These are phyloP conservation scores for Cyphomyrus plagiostoma DNA, from an alignment of 2,113 vertebrate genomes.

Conservation along the genomic window DNA sequence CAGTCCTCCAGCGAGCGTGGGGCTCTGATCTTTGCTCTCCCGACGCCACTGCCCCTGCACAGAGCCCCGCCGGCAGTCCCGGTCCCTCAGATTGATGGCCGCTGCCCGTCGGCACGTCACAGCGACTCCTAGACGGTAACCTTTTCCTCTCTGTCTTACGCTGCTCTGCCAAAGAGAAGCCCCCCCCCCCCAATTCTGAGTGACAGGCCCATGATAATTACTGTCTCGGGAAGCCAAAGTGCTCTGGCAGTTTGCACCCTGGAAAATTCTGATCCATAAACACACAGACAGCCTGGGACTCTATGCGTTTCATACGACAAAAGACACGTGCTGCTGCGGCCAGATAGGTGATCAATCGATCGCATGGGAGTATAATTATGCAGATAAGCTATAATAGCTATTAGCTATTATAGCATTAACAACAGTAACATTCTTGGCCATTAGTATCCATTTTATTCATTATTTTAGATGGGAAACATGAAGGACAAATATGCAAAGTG, in stretches of 20 bases:
- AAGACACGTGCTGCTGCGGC: not conserved
- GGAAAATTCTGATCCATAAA: not conserved
- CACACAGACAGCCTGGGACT: not conserved
- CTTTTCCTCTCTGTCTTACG: not conserved
- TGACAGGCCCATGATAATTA: constrained; percentile 5
- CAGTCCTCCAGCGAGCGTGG: not conserved
- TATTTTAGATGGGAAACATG: not conserved
- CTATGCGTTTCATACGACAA: no score
- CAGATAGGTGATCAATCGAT: constrained; percentile 2
- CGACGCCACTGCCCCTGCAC: not conserved
- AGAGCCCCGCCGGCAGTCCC: not conserved
- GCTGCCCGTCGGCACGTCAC: not conserved
- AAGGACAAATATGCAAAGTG: constrained; percentile 10
- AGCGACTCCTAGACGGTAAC: not conserved
- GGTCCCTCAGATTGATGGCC: not conserved
- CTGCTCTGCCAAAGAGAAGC: not conserved
- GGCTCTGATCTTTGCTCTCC: not conserved
- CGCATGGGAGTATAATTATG: constrained; percentile 1
- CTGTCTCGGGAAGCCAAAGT: not conserved
- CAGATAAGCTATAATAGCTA: not conserved
- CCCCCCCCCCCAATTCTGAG: not conserved
- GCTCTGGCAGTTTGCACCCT: not conserved
- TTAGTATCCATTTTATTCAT: constrained; percentile 5
- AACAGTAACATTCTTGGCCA: constrained; percentile 8
- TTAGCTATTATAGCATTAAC: not conserved